Conservation (phyloP, 2,113 vertebrate genomes). For the Cyprinodon brontotheroides region DNA sequence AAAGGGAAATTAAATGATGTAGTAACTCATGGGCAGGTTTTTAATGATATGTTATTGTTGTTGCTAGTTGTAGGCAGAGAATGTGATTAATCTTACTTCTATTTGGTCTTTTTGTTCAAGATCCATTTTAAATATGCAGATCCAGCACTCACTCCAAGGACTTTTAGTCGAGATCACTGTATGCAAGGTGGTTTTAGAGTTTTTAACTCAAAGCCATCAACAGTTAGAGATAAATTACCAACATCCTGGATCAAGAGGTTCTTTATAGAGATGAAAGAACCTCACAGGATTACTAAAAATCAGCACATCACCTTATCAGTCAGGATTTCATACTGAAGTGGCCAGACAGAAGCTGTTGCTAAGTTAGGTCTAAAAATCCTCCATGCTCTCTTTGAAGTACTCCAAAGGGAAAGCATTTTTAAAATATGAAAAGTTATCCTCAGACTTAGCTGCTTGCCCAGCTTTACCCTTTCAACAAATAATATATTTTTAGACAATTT, state of each 20-base stretch:
- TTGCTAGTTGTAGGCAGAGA: too few species aligned
- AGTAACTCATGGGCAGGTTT: too few species aligned
- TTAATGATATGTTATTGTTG: too few species aligned
- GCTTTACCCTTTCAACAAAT: background rate
- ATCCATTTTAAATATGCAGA: background rate
- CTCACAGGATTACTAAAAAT: background rate
- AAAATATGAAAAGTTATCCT: background rate
- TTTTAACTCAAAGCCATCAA: background rate
- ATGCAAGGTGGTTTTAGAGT: background rate
- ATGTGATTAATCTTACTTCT: too few species aligned
- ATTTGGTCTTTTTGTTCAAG: too few species aligned
- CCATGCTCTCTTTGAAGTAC: background rate
- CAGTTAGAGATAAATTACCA: background rate
- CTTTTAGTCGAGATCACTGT: background rate
- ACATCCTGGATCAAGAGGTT: background rate
- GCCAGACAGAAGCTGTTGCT: conserved; percentile 2
- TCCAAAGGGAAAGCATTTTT: background rate
- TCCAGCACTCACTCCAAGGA: background rate
- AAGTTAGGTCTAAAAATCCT: background rate
- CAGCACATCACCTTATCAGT: background rate
- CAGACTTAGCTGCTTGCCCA: background rate
- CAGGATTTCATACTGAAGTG: background rate
- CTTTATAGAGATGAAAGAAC: conserved; percentile 4
- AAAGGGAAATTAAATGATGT: too few species aligned
- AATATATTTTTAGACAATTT: background rate